Evolutionary conservation across 2,113 vertebrate genomes (phyloP), one percentile per base, ranked within the genome.

Genomic region (Chamaetylas fuelleborni): DNA sequence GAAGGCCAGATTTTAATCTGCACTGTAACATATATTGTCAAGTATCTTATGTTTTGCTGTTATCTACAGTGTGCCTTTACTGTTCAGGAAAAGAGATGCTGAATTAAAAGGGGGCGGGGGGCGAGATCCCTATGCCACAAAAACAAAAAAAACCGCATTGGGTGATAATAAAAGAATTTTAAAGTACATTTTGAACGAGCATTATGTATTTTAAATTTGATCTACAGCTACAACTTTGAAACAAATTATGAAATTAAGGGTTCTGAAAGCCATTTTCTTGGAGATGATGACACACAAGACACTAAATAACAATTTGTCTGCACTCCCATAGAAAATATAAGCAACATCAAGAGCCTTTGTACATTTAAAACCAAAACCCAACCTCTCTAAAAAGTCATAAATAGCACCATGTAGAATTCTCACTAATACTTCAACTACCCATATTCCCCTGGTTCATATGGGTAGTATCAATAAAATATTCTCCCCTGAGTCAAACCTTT

Each of bases 391-490:
- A 67, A 93, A 89, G 65, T 60, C 86, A 76, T 81, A 87, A 89
- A 89, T 74, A 95, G 86, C 54, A 64, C 86, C 72, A 57, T 29
- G 36, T 89, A 95, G 94, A 86, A 95, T 88, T 93, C 74, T 90
- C 65, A 70, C 93, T 95, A 92, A 94, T 95, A 87, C 50, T 89
- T 26, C 74, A 97, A 65, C 70, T 93, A 89, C 74, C 15, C 51
- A 65, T 69, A 95, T 85, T 95, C 86, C 66, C 78, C 76, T 65
- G 77, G 70, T 95, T 95, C 80, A 88, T 31, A 78, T 1, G 7
- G 57, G 57, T 45, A 96, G 71, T 66, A 72, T 60, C 86, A 94
- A 93, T 93, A 92, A 93, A 84, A 95, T 33, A 83, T 62, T 71
- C 42, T 88, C 94, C 82, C 73, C 69, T 7, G 24, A 92, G 93